A percentile compares a stretch with the other conserved stretches of the same genome.
These are phyloP conservation scores for Ormyrus labotus DNA, from an alignment of 2,888 invertebrate genomes.

Conservation along the genomic window DNA sequence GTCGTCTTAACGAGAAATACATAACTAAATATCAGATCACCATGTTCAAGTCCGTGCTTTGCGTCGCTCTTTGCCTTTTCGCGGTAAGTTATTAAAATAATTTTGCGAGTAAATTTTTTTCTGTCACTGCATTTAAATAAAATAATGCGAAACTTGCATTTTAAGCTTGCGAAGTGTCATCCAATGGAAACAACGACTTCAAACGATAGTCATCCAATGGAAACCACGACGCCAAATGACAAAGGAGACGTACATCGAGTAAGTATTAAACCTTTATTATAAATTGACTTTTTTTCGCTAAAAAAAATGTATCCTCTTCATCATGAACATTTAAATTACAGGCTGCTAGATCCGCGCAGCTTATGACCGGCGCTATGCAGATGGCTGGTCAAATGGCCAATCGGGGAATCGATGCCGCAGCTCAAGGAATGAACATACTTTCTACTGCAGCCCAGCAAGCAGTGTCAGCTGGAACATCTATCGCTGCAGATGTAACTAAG, in stretches of 20 bases:
- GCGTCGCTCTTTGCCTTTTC: slow-evolving; percentile 18
- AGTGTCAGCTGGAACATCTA: background rate
- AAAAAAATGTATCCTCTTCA: no score
- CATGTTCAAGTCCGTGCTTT: slow-evolving; percentile 36
- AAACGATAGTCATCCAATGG: no score
- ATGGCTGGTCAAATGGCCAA: slow-evolving; percentile 11
- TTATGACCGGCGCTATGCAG: background rate
- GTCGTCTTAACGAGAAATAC: background rate
- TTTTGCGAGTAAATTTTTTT: background rate
- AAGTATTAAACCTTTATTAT: no score
- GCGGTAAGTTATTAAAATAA: slow-evolving; percentile 20
- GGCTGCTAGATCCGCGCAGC: no score
- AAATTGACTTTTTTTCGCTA: no score
- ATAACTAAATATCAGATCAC: background rate
- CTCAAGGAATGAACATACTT: background rate
- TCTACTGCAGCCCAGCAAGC: slow-evolving; percentile 1
- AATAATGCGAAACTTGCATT: background rate
- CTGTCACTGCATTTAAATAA: background rate
- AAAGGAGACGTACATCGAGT: no score
- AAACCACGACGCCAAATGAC: no score
- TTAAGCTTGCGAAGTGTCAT: background rate
- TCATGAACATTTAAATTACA: no score
- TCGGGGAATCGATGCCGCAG: slow-evolving; percentile 7
- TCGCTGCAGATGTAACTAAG: slow-evolving; percentile 8
- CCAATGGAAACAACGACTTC: no score